Percentiles rank a stretch among this genome's conserved stretches.
Conservation (phyloP, 1,140 invertebrate species). For the Maconellicoccus hirsutus region DNA sequence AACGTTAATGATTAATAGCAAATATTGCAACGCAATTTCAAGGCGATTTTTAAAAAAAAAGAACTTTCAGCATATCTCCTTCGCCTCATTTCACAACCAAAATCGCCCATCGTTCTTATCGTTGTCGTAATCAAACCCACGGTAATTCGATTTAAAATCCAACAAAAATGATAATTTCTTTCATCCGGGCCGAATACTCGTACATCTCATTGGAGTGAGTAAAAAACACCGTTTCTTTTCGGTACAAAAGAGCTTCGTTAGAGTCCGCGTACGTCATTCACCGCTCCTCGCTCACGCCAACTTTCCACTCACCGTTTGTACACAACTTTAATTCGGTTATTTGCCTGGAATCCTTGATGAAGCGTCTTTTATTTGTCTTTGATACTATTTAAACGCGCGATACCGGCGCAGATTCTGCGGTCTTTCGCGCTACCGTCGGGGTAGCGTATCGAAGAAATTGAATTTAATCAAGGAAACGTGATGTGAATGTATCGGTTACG, state of each 20-base stretch:
- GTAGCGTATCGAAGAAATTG: slow-evolving; percentile 3
- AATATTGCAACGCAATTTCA: too few species aligned
- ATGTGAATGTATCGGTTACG: not conserved
- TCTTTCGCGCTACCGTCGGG: not conserved
- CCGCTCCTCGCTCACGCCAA: too few species aligned
- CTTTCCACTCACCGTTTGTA: not conserved
- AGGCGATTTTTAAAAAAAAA: too few species aligned
- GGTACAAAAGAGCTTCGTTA: slow-evolving; percentile 4
- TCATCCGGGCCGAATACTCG: not conserved
- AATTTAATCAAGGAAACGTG: slow-evolving; percentile 15
- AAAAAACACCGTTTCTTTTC: not conserved
- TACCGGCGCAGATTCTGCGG: not conserved
- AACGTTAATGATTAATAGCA: too few species aligned
- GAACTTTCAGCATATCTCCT: too few species aligned
- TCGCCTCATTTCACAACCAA: too few species aligned
- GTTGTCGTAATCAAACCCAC: too few species aligned
- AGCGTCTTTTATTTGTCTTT: slow-evolving; percentile 14
- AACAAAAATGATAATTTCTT: slow-evolving; percentile 4
- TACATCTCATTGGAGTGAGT: too few species aligned
- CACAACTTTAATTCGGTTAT: slow-evolving; percentile 16
- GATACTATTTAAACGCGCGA: not conserved
- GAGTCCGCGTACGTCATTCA: not conserved
- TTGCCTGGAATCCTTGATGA: slow-evolving; percentile 10
- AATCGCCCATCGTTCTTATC: too few species aligned
- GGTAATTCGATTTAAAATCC: too few species aligned